Evolutionary conservation across 2,797 vertebrate species (phyloP).

Genomic region (Sternotherus odoratus): DNA sequence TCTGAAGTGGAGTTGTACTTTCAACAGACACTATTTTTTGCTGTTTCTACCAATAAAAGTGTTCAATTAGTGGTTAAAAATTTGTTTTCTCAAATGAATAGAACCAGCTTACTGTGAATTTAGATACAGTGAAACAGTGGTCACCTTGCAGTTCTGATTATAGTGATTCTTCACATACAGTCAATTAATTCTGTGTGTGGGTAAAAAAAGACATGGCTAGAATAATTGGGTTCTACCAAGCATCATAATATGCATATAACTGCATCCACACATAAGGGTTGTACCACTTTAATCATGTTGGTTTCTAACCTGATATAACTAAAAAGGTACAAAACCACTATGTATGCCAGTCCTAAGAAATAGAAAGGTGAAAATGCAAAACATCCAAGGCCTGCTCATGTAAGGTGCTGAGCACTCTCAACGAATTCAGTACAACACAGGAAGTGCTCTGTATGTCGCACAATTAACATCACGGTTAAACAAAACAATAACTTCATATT

Average conservation of each 20-base stretch:
- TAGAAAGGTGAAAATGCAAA: neutral
- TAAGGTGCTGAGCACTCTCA: neutral
- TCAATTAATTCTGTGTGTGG: neutral
- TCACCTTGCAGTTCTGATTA: neutral
- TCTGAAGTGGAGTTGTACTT: neutral
- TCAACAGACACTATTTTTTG: conserved; percentile 31
- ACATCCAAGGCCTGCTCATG: neutral
- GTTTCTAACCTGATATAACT: neutral
- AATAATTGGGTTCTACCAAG: neutral
- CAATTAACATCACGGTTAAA: rapidly evolving
- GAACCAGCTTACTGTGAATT: neutral
- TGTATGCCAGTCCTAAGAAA: neutral
- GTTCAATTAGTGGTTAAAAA: conserved; percentile 4
- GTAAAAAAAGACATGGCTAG: neutral
- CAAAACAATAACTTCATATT: neutral
- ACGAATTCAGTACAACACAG: neutral
- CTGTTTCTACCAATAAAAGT: conserved; percentile 18
- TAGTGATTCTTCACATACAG: neutral
- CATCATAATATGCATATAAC: neutral
- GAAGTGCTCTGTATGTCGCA: neutral
- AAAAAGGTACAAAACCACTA: neutral
- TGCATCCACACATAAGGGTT: neutral
- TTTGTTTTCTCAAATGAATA: neutral
- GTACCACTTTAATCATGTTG: neutral
- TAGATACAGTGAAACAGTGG: neutral